phyloP scores from a whole-genome alignment of 2,113 vertebrate genomes.

The Pollimyrus isidori region DNA sequence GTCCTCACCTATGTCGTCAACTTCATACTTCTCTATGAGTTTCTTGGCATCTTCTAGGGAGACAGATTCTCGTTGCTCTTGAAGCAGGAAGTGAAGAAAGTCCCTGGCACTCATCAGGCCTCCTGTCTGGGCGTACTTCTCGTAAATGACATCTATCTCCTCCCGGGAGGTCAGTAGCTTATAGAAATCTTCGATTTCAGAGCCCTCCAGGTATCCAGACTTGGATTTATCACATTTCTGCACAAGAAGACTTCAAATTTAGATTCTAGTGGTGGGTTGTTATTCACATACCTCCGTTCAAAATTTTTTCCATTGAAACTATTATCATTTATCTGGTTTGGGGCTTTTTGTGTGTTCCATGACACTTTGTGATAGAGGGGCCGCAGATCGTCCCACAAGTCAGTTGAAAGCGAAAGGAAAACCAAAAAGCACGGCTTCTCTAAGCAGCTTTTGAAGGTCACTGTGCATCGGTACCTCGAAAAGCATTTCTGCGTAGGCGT shows the following conservation, averaged over 20 bases:
- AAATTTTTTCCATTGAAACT: neutral
- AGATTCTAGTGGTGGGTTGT: neutral
- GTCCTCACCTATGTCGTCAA: slow-evolving; percentile 73
- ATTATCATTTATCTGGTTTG: neutral
- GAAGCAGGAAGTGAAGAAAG: slow-evolving; percentile 71
- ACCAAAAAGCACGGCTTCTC: neutral
- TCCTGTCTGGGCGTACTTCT: slow-evolving; percentile 48
- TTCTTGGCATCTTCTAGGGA: slow-evolving; percentile 58
- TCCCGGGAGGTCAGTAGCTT: slow-evolving; percentile 75
- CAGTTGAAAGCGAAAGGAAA: neutral
- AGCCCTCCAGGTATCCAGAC: slow-evolving; percentile 72
- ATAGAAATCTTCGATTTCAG: slow-evolving; percentile 85
- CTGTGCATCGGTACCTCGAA: slow-evolving; percentile 69
- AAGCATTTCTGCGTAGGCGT: slow-evolving; percentile 72
- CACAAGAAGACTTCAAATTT: slow-evolving; percentile 8
- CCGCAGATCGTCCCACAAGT: neutral
- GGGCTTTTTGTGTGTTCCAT: neutral
- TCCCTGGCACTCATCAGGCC: slow-evolving; percentile 68
- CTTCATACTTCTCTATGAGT: slow-evolving; percentile 80
- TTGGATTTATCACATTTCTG: slow-evolving; percentile 85
- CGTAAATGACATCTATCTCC: slow-evolving; percentile 75
- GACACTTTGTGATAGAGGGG: neutral
- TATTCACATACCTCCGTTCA: neutral
- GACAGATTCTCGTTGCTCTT: slow-evolving; percentile 66
- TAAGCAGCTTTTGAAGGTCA: neutral